phyloP scores from a whole-genome alignment of 2,888 invertebrate genomes.

The Ophion slaviceki region DNA sequence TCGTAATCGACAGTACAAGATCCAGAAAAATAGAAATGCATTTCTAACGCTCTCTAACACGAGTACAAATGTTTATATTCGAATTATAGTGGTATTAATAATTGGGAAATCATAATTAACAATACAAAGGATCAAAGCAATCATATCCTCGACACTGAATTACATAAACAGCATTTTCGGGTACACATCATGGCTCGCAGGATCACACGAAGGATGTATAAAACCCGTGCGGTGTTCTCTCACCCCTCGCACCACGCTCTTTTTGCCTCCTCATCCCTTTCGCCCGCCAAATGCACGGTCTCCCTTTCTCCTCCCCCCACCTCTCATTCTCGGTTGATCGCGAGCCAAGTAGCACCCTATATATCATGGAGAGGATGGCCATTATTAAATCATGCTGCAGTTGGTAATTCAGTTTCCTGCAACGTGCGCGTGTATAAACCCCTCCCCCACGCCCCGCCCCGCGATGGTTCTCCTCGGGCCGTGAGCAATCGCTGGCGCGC shows the following conservation, averaged over 20 bases:
- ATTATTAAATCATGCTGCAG: slow-evolving; percentile 79
- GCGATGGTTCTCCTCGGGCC: background rate
- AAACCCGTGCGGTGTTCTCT: slow-evolving; percentile 37
- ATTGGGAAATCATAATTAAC: too few relatives aligned
- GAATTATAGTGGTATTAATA: too few relatives aligned
- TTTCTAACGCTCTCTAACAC: too few relatives aligned
- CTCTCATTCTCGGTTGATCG: slow-evolving; percentile 66
- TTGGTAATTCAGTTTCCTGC: slow-evolving; percentile 79
- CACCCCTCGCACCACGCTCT: background rate
- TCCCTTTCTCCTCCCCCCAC: slow-evolving; percentile 22
- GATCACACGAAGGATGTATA: slow-evolving; percentile 51
- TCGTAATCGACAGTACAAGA: too few relatives aligned
- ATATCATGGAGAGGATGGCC: slow-evolving; percentile 71
- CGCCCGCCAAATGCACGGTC: slow-evolving; percentile 2
- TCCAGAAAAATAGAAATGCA: too few relatives aligned
- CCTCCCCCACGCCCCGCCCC: background rate
- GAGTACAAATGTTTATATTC: too few relatives aligned
- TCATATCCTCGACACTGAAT: background rate
- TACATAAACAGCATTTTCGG: background rate
- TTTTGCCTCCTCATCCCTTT: slow-evolving; percentile 20
- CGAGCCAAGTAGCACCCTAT: slow-evolving; percentile 74
- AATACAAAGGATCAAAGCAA: background rate
- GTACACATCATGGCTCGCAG: background rate
- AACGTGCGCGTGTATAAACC: slow-evolving; percentile 70
- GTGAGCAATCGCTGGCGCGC: slow-evolving; percentile 16